Base-by-base conservation (phyloP, 1,140 invertebrate species). In the Zaprionus davidi region DNA sequence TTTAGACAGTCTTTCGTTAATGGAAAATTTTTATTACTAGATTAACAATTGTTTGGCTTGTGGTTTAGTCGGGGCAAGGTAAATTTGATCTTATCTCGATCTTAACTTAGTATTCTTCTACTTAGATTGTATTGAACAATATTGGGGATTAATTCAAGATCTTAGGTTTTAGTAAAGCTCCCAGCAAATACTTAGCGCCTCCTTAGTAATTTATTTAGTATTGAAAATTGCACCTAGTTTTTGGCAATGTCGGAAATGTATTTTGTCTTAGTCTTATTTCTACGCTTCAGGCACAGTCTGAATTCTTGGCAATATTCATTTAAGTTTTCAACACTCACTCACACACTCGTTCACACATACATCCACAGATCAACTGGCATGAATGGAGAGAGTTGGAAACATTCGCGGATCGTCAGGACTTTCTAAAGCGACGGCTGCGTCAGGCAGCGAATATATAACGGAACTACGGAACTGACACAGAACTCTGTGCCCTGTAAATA, bases 351-450 rank as follows among this genome's bases (percentile, higher is more conserved):
- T 31, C 12, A 28, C 38, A 20, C 38, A 15, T 6, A 38, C 9
- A 34, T 49, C 55, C 9, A 17, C 65, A 93, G 93, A 91, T 94
- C 64, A 79, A 83, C 70, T 93, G 93, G 93, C 76, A 92, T 68
- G 93, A 93, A 76, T 93, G 92, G 91, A 78, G 87, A 1, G 76
- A 69, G 28, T 64, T 82, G 73, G 91, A 92, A 71, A 92, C 70
- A 0, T 36, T 75, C 3, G 31, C 58, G 28, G 91, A 92, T 64
- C 84, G 91, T 11, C 71, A 87, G 62, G 58, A 81, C 44, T 92
- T 92, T 62, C 57, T 92, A 0, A 86, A 82, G 71, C 74, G 91
- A 5, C 83, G 85, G 17, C 76, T 92, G 7, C 76, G 85, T 6
- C 78, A 79, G 34, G 79, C 77, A 56, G 75, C 81, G 26, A 76